A percentile compares a stretch with the other conserved stretches of the same genome.
phyloP scores from a whole-genome alignment of 2,797 vertebrate species.

The Nyctalus aviator region DNA sequence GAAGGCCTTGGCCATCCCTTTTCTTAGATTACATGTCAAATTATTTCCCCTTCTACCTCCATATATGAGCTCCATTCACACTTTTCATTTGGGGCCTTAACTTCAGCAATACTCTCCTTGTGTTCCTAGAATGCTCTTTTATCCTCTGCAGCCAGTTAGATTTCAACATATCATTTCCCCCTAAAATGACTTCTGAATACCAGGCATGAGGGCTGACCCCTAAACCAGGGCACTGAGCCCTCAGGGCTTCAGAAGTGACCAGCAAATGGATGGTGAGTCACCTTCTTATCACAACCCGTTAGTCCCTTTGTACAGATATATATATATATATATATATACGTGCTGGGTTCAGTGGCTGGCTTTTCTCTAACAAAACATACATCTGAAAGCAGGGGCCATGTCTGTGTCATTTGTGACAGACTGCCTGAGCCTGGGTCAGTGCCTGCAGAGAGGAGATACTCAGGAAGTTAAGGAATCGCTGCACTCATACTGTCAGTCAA shows the following conservation, averaged over 20 bases:
- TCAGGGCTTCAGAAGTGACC: background rate
- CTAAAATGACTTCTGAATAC: background rate
- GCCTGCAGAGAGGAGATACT: background rate
- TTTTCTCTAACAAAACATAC: slow-evolving; percentile 26
- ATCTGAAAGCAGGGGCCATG: background rate
- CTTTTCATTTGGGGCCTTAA: background rate
- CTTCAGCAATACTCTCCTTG: background rate
- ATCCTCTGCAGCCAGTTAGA: background rate
- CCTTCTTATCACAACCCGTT: background rate
- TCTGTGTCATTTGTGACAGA: background rate
- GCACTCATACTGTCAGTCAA: background rate
- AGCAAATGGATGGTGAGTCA: background rate
- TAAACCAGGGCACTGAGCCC: background rate
- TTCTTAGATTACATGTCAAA: background rate
- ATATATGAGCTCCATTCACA: background rate
- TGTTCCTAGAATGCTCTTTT: background rate
- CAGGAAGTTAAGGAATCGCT: background rate
- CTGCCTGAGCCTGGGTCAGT: background rate
- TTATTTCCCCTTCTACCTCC: background rate
- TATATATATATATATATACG: too few relatives aligned
- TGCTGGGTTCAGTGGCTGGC: background rate
- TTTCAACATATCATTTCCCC: background rate
- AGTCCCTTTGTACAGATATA: background rate
- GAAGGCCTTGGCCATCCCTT: background rate
- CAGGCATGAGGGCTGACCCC: background rate